These are phyloP conservation scores for Periphyllus acericola DNA, from an alignment of 2,888 invertebrate genomes.

Conservation along the genomic window DNA sequence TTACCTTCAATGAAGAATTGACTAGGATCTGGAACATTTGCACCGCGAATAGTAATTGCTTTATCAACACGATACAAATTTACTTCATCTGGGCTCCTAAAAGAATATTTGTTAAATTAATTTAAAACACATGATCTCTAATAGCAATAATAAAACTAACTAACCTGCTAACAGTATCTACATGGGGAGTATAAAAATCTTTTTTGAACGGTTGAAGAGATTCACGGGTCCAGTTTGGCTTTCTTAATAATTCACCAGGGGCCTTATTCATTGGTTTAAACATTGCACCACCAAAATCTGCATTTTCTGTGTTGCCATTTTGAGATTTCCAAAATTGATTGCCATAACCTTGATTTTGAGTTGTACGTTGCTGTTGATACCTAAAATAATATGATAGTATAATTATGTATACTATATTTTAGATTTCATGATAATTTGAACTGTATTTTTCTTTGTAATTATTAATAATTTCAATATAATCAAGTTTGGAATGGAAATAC, in stretches of 20 bases:
- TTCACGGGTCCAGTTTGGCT: conserved; percentile 87
- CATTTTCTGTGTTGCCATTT: conserved; percentile 55
- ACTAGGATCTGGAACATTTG: conserved; percentile 84
- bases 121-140: background rate
- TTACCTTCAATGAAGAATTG: conserved; percentile 89
- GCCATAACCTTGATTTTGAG: conserved; percentile 58
- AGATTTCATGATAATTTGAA: background rate
- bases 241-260: conserved; percentile 71
- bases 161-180: conserved; percentile 72
- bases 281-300: conserved; percentile 58
- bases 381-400: conserved; percentile 23
- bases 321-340: conserved; percentile 59
- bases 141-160: background rate
- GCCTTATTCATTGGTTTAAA: conserved; percentile 58
- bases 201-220: conserved; percentile 90
- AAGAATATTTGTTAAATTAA: background rate
- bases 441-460: background rate
- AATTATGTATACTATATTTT: background rate
- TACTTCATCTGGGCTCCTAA: conserved; percentile 74
- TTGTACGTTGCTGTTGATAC: conserved; percentile 55
- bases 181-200: conserved; percentile 90
- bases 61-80: conserved; percentile 82
- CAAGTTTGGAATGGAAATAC: conserved; percentile 14
- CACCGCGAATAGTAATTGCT: conserved; percentile 89
- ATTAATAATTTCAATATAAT: background rate